Percentiles rank a stretch among this genome's conserved stretches.
Conservation (phyloP, 2,113 vertebrate species). For the Dromaius novaehollandiae region DNA sequence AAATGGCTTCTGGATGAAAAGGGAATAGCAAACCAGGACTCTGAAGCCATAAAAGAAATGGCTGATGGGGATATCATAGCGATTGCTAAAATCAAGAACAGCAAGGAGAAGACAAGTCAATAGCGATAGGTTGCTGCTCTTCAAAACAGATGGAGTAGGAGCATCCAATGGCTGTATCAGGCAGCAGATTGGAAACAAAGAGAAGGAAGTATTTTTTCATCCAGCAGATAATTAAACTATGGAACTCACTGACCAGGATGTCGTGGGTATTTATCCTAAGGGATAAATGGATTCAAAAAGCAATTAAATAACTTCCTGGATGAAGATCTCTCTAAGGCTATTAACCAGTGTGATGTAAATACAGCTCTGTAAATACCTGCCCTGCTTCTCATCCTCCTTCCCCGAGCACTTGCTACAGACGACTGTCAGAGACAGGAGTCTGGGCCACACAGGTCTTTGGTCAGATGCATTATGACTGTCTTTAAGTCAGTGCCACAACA, state of each 20-base stretch:
- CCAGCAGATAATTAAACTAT: constrained; percentile 28
- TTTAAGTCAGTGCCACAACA: neutral
- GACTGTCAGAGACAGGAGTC: neutral
- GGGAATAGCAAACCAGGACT: neutral
- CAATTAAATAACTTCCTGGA: constrained; percentile 63
- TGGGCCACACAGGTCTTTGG: neutral
- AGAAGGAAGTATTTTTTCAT: constrained; percentile 10
- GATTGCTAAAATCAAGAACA: neutral
- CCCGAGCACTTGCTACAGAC: neutral
- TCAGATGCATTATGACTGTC: neutral
- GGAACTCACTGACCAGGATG: constrained; percentile 53
- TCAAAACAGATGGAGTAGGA: neutral
- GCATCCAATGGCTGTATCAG: neutral
- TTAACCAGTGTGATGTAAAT: constrained; percentile 48
- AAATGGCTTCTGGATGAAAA: neutral
- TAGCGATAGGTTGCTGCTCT: neutral
- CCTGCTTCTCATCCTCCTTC: neutral
- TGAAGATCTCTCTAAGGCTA: constrained; percentile 31
- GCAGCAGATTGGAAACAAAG: neutral
- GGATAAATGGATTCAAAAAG: constrained; percentile 64
- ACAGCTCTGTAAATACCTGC: constrained; percentile 3
- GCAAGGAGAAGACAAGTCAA: neutral
- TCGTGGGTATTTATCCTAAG: constrained; percentile 49
- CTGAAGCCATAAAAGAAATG: neutral
- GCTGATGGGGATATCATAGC: neutral